Conservation (phyloP, 2,797 vertebrate species). For the Dallia pectoralis region DNA sequence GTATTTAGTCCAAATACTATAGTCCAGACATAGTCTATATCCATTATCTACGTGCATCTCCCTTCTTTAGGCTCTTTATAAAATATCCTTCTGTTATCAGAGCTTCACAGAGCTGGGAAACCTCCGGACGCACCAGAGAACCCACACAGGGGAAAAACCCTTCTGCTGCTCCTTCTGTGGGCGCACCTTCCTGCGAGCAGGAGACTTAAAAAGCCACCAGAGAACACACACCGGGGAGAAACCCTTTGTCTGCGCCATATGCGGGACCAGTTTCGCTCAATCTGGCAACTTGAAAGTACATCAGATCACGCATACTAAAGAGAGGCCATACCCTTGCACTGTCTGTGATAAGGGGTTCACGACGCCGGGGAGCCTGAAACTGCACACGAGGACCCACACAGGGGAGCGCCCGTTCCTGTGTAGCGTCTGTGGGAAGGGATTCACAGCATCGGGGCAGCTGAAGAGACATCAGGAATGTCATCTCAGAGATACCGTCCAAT, state of each 20-base stretch:
- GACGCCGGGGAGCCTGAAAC: not conserved
- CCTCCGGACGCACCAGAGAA: not conserved
- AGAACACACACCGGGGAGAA: slow-evolving; percentile 11
- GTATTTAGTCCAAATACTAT: no score
- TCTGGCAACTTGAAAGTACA: not conserved
- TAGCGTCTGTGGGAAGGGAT: slow-evolving; percentile 2
- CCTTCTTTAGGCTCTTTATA: not conserved
- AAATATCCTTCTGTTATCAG: not conserved
- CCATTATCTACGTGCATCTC: not conserved
- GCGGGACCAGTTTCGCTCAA: not conserved
- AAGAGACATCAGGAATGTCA: slow-evolving; percentile 3
- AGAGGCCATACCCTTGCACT: not conserved
- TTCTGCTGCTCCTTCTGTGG: not conserved
- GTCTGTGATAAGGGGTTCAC: not conserved
- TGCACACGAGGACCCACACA: not conserved
- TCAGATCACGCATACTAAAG: slow-evolving; percentile 5
- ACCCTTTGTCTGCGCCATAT: not conserved
- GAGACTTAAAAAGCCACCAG: not conserved
- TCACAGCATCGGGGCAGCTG: slow-evolving; percentile 3
- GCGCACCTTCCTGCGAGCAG: not conserved
- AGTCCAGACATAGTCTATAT: not conserved
- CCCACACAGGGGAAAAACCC: not conserved
- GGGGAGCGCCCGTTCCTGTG: slow-evolving; percentile 9
- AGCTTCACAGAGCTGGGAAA: not conserved
- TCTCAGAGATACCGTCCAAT: not conserved